These are phyloP conservation scores for Hymenopus coronatus DNA, from an alignment of 2,888 invertebrate species.

Conservation along the genomic window DNA sequence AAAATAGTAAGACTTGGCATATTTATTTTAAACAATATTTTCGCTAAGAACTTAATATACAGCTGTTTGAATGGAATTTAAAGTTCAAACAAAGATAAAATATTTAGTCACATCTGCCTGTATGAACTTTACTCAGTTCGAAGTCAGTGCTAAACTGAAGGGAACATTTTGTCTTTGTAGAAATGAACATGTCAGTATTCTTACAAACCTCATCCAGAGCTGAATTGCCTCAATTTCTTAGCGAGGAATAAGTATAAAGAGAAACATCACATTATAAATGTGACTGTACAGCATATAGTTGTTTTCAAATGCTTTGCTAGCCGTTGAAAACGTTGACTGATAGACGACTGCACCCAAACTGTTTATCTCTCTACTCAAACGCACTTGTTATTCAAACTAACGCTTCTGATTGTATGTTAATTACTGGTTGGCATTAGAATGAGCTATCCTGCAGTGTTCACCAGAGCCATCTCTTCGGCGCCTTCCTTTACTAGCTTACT, in stretches of 20 bases:
- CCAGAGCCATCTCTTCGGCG: not conserved
- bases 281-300: not conserved
- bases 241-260: not conserved
- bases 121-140: too few relatives aligned
- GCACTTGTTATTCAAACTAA: not conserved
- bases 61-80: too few relatives aligned
- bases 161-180: too few relatives aligned
- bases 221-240: too few relatives aligned
- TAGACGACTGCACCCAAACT: not conserved
- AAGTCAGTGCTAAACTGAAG: too few relatives aligned
- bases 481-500: not conserved
- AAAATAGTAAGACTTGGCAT: too few relatives aligned
- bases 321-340: not conserved
- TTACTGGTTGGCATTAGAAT: not conserved
- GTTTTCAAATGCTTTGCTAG: not conserved
- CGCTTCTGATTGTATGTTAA: not conserved
- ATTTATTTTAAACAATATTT: too few relatives aligned
- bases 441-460: not conserved
- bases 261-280: not conserved
- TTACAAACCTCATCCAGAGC: too few relatives aligned
- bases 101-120: too few relatives aligned
- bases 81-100: too few relatives aligned
- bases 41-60: too few relatives aligned
- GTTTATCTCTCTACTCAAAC: not conserved
- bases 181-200: too few relatives aligned